Base-by-base conservation (phyloP, 1,140 invertebrate genomes). In the Pseudomyrmex gracilis region DNA sequence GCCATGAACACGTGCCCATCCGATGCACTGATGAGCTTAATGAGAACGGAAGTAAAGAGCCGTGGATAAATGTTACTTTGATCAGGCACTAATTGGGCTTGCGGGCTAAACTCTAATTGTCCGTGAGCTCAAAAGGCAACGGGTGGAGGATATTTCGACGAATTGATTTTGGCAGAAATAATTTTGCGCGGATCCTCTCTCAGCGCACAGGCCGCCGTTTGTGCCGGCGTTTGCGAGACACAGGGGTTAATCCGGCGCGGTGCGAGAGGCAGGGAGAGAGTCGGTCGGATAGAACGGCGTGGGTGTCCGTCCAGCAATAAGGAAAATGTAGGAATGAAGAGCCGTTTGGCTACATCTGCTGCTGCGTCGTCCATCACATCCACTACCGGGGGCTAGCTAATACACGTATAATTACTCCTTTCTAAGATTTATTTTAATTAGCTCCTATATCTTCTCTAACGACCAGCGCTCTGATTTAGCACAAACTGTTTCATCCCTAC, bases 361-460 rank as follows among this genome's bases (percentile, higher is more conserved):
- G 93, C 93, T 93, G 90, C 87, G 89, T 93, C 94, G 93, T 94
- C 92, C 90, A 94, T 94, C 93, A 94, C 92, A 60, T 55, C 63
- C 82, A 74, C 89, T 89, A 88, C 91, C 85, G 84, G 89, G 34
- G 89, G 87, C 91, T 83, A 90, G 93, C 94, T 94, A 94, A 94
- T 94, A 94, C 93, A 94, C 93, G 93, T 94, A 94, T 94, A 94
- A 94, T 94, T 94, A 94, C 93, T 94, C 93, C 91, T 92, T 93
- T 93, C 93, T 93, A 94, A 94, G 93, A 94, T 94, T 94, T 94
- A 94, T 94, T 94, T 94, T 94, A 94, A 94, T 94, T 94, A 94
- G 92, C 88, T 91, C 86, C 91, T 94, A 93, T 91, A 94, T 94
- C 93, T 94, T 94, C 90, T 89, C 92, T 93, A 94, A 94, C 92